Evolutionary conservation across 2,113 vertebrate genomes (phyloP).

Genomic region (Strigops habroptila): DNA sequence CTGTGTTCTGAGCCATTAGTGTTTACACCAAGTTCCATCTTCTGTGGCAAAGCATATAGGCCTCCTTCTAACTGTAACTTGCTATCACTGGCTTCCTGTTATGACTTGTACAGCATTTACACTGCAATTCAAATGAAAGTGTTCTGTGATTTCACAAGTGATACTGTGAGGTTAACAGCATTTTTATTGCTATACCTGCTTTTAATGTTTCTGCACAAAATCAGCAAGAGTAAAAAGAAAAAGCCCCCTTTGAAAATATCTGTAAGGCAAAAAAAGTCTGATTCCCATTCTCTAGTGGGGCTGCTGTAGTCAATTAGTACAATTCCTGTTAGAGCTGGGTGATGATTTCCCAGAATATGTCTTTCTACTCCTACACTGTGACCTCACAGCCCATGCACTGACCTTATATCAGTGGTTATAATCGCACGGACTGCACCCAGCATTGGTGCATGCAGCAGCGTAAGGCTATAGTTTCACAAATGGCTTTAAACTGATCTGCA

Average conservation of each 20-base stretch:
- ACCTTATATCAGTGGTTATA: not conserved
- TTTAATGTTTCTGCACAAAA: not conserved
- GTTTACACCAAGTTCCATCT: not conserved
- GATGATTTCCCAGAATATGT: not conserved
- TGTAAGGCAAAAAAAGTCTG: not conserved
- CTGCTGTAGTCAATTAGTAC: not conserved
- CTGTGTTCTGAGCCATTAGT: not conserved
- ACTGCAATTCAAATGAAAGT: not conserved
- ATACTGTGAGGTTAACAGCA: not conserved
- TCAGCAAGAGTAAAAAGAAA: not conserved
- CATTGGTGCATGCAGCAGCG: not conserved
- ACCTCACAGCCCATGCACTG: not conserved
- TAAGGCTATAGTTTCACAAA: not conserved
- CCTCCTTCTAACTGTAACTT: not conserved
- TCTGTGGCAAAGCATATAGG: not conserved
- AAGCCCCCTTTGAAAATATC: not conserved
- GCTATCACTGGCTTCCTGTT: conserved; percentile 1
- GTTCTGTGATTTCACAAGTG: not conserved
- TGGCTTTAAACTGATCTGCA: not conserved
- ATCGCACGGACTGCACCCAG: not conserved
- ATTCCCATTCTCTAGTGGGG: not conserved
- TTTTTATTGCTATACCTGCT: not conserved
- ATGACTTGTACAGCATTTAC: not conserved
- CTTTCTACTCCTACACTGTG: not conserved
- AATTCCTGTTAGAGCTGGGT: not conserved